phyloP scores from a whole-genome alignment of 2,113 vertebrate genomes.

The Mohoua ochrocephala region DNA sequence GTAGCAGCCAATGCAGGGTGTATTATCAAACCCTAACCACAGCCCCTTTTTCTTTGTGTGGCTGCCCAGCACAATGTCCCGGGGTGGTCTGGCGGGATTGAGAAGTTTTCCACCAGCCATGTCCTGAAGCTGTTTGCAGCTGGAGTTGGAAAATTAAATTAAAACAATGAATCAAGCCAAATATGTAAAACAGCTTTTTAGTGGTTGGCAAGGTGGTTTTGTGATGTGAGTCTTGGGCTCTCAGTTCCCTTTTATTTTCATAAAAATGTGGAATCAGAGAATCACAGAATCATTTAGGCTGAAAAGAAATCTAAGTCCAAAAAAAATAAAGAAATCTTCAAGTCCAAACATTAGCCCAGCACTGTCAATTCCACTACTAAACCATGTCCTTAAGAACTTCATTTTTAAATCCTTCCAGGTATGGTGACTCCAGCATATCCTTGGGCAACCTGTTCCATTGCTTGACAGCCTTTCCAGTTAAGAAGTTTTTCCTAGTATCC shows the following conservation, averaged over 20 bases:
- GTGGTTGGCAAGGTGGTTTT: background rate
- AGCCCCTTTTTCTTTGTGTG: background rate
- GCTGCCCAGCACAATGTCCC: background rate
- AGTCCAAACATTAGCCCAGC: background rate
- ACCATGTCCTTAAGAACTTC: background rate
- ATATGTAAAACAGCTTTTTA: background rate
- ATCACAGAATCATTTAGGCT: background rate
- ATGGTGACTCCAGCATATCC: too few species aligned
- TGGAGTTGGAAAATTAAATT: constrained; percentile 16
- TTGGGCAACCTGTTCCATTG: background rate
- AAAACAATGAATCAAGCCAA: background rate
- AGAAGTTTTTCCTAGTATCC: background rate
- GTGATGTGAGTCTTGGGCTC: background rate
- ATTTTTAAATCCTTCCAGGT: background rate
- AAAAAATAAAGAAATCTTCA: too few species aligned
- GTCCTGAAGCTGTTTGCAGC: background rate
- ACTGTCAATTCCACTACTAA: background rate
- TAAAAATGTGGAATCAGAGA: background rate
- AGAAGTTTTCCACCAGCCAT: background rate
- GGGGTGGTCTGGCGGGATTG: background rate
- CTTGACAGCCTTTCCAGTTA: background rate
- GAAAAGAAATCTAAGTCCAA: background rate
- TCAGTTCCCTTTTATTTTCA: background rate
- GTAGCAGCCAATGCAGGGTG: background rate
- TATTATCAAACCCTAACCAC: background rate